phyloP scores from a whole-genome alignment of 53 echinoderm and acorn worm genomes.

The Astropecten irregularis region DNA sequence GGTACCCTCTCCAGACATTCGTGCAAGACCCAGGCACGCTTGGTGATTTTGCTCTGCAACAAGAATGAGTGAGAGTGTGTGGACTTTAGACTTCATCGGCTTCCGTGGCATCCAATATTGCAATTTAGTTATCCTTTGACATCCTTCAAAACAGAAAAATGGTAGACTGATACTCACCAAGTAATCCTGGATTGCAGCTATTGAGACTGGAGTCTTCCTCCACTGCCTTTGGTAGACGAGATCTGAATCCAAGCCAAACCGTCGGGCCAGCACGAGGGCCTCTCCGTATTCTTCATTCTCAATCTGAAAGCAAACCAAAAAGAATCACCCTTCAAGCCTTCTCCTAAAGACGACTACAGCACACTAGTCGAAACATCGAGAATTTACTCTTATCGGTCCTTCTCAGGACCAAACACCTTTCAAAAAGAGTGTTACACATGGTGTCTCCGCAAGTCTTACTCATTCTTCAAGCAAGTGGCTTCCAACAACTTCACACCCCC shows the following conservation, averaged over 20 bases:
- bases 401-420: too few species aligned
- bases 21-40: constrained; percentile 94
- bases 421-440: too few species aligned
- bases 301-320: constrained; percentile 60
- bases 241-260: constrained; percentile 93
- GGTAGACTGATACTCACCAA: constrained; percentile 57
- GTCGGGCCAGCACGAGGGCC: constrained; percentile 82
- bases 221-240: constrained; percentile 96
- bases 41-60: constrained; percentile 92
- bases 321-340: not conserved
- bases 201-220: constrained; percentile 81
- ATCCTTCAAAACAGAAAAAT: too few species aligned
- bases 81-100: too few species aligned
- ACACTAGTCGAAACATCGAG: too few species aligned
- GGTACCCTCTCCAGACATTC: constrained; percentile 96
- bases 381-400: too few species aligned
- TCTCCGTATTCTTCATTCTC: constrained; percentile 98
- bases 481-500: not conserved
- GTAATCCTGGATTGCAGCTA: constrained; percentile 96
- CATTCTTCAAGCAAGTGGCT: too few species aligned
- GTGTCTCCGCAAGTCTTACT: too few species aligned
- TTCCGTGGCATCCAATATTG: too few species aligned
- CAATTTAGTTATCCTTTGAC: too few species aligned
- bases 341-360: too few species aligned
- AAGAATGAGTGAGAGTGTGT: too few species aligned